Evolutionary conservation across 2,888 invertebrate species (phyloP), one percentile per base, ranked within the genome.

Genomic region (Nasonovia ribisnigri): DNA sequence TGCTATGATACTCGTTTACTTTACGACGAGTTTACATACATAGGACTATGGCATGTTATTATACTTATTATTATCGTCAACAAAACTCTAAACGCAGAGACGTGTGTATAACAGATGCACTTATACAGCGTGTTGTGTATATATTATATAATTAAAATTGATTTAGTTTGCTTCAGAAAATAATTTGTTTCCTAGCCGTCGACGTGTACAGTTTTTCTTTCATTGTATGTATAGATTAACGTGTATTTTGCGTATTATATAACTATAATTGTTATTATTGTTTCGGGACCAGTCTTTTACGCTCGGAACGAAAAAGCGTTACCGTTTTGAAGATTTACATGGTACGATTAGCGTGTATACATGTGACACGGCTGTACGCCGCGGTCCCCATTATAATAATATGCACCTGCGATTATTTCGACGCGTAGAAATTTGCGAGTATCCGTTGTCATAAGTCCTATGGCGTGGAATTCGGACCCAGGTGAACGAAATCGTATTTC

Each of bases 181-280:
- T 5, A 77, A 77, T 8, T 77, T 20, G 36, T 77, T 77, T 77
- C 77, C 77, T 77, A 77, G 36, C 36, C 77, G 6, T 29, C 86
- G 16, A 16, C 29, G 43, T 77, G 3, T 16, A 57, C 26, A 43
- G 43, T 26, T 42, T 36, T 54, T 88, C 26, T 88, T 54, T 16
- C 42, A 57, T 43, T 43, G 43, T 29, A 3, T 36, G 51, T 16
- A n/a, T 67, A n/a, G 16, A 16, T 67, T 16, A n/a, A 36, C 67
- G 67, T 67, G n/a, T 67, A n/a, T 67, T 67, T 67, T 13, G 5
- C 16, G 16, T 67, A n/a, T 67, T 16, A 36, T 67, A 36, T 36
- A 67, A 1, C 16, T 67, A n/a, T 36, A 67, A n/a, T 90, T 77
- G 90, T 67, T 51, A 51, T 90, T 90, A 51, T 90, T 90, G 90